Evolutionary conservation across 2,797 vertebrate species (phyloP).

Genomic region (Uromys caudimaculatus): DNA sequence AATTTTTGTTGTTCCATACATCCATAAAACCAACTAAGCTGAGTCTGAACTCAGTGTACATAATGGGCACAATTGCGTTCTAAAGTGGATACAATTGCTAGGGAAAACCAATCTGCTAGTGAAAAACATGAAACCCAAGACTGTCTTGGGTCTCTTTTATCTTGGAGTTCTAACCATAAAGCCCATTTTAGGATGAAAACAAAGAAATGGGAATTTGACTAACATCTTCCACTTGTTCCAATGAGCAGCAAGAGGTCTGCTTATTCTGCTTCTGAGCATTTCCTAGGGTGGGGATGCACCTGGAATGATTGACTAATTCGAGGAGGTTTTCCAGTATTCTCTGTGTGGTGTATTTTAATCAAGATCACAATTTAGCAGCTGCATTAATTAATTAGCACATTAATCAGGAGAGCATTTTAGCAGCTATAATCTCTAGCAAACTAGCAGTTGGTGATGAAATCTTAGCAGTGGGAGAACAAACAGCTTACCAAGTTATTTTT

Average conservation of each 20-base stretch:
- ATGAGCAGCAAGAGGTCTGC: background rate
- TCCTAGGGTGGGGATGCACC: slow-evolving; percentile 10
- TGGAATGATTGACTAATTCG: slow-evolving; percentile 64
- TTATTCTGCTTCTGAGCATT: background rate
- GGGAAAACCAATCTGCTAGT: background rate
- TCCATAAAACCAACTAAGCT: background rate
- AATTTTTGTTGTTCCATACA: background rate
- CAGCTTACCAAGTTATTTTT: slow-evolving; percentile 70
- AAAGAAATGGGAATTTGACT: background rate
- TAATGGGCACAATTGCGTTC: background rate
- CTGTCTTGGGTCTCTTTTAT: background rate
- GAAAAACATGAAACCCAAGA: background rate
- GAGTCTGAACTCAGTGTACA: background rate
- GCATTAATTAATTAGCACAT: slow-evolving; percentile 84
- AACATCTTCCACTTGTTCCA: background rate
- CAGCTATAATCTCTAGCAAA: slow-evolving; percentile 76
- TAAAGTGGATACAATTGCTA: background rate
- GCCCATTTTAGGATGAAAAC: background rate
- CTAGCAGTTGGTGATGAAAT: slow-evolving; percentile 77
- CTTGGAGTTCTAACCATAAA: background rate
- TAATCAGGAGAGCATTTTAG: slow-evolving; percentile 82
- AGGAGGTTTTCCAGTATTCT: slow-evolving; percentile 66
- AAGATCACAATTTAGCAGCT: slow-evolving; percentile 79
- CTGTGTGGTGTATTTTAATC: slow-evolving; percentile 79
- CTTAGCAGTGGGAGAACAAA: slow-evolving; percentile 70